Conservation (phyloP, 2,888 invertebrate species). For the Brenthis hecate region DNA sequence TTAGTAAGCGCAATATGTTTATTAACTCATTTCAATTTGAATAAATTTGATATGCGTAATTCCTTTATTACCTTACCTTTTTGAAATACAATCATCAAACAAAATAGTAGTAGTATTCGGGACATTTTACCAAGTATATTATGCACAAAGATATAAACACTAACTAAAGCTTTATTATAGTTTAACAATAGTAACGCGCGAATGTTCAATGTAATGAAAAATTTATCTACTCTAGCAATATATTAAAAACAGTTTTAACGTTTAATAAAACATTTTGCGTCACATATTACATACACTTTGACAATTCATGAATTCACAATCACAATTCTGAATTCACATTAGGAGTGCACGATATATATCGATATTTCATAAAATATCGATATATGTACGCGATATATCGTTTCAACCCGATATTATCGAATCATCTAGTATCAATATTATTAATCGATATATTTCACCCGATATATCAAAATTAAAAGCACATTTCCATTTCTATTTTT, state of each 20-base stretch:
- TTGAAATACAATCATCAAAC: slow-evolving; percentile 38
- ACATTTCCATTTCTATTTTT: too few relatives aligned
- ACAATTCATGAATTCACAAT: too few relatives aligned
- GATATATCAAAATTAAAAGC: too few relatives aligned
- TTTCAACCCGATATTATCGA: too few relatives aligned
- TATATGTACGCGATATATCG: too few relatives aligned
- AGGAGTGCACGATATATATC: too few relatives aligned
- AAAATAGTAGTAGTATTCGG: slow-evolving; percentile 52
- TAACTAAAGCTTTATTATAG: neutral
- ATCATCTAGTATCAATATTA: too few relatives aligned
- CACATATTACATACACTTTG: slow-evolving; percentile 36
- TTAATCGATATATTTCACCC: too few relatives aligned
- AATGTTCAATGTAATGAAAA: slow-evolving; percentile 19
- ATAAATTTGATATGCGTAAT: neutral
- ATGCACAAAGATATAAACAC: neutral
- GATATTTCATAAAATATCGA: too few relatives aligned
- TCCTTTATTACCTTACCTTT: slow-evolving; percentile 33
- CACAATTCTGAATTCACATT: too few relatives aligned
- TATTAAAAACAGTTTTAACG: slow-evolving; percentile 37
- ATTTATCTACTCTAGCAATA: slow-evolving; percentile 2
- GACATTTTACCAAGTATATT: slow-evolving; percentile 47
- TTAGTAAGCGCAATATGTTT: too few relatives aligned
- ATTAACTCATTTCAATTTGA: neutral
- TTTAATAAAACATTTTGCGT: slow-evolving; percentile 49
- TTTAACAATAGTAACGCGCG: slow-evolving; percentile 14